Evolutionary conservation across 2,888 invertebrate species (phyloP), one percentile per base, ranked within the genome.

Genomic region (Himalopsyche kuldschensis): DNA sequence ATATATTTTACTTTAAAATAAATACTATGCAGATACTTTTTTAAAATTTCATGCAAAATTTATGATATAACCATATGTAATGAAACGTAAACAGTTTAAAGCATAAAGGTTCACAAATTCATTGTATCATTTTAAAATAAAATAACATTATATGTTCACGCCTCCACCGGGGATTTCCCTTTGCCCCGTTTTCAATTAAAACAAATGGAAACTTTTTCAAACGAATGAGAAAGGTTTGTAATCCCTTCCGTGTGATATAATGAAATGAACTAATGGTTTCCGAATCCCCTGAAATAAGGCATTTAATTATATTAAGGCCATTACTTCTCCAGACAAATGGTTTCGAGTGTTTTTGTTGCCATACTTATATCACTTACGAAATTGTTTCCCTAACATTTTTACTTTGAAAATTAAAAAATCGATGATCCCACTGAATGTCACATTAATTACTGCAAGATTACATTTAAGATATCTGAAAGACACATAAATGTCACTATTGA

Each of bases 231-330:
- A 81, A 41, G 69, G 81, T 47, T 77, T 46, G 76, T 81, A 81
- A 81, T 81, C 81, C 75, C 81, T 77, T 77, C 77, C 77, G 31
- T 24, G 81, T 75, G 76, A 41, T 46, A 55, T 81, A 76, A 81
- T 81, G 81, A 81, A 81, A 81, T 77, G 81, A 81, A 81, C 76
- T 77, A 77, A 81, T 77, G 76, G 77, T 81, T 81, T 76, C 77
- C 77, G 48, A 41, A 81, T 47, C 77, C 76, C 77, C 77, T 47
- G 77, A 77, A 81, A 81, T 81, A 81, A 81, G 77, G 81, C 81
- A 77, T 81, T 81, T 81, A 81, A 81, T 81, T 81, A 81, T 81
- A 81, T 81, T 76, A 81, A 81, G 47, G 77, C 81, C 81, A 76
- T 81, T 81, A 77, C 76, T 69, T 76, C 47, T 41, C 30, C 24